Evolutionary conservation across 53 echinoderm and acorn worm genomes (phyloP).

Genomic region (Paelopatides confundens): DNA sequence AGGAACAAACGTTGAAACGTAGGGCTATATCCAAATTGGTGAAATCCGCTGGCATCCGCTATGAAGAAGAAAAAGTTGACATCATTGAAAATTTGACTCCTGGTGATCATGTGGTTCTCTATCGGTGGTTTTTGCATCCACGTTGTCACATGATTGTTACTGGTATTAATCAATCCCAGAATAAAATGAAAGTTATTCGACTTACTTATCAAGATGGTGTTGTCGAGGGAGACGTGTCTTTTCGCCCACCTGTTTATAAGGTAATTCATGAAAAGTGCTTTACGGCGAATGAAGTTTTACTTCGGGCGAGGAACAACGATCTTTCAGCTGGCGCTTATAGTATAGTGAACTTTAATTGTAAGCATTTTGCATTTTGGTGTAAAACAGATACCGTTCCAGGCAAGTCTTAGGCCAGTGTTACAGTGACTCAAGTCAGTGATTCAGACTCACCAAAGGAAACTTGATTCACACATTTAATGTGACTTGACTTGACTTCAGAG

Average conservation of each 20-base stretch:
- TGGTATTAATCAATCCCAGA: not conserved
- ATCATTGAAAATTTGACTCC: not conserved
- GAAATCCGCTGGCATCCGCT: not conserved
- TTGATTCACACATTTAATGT: too few species aligned
- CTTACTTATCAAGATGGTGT: not conserved
- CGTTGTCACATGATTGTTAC: conserved; percentile 25
- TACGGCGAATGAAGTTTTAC: not conserved
- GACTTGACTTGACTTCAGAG: too few species aligned
- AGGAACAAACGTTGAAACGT: too few species aligned
- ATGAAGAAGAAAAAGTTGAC: not conserved
- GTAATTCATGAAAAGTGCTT: not conserved
- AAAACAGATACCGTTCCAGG: not conserved
- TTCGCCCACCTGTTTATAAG: not conserved
- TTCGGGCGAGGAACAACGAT: not conserved
- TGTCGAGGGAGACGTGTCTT: not conserved
- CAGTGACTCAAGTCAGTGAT: too few species aligned
- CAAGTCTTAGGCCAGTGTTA: not conserved
- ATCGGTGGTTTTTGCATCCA: not conserved
- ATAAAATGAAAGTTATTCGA: not conserved
- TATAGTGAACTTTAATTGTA: not conserved
- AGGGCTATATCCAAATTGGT: too few species aligned
- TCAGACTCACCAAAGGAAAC: too few species aligned
- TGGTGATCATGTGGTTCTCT: not conserved
- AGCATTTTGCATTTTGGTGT: conserved; percentile 20
- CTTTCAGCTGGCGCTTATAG: not conserved